Conservation (phyloP, 2,113 vertebrate genomes). For the Cynopterus brachyotis region DNA sequence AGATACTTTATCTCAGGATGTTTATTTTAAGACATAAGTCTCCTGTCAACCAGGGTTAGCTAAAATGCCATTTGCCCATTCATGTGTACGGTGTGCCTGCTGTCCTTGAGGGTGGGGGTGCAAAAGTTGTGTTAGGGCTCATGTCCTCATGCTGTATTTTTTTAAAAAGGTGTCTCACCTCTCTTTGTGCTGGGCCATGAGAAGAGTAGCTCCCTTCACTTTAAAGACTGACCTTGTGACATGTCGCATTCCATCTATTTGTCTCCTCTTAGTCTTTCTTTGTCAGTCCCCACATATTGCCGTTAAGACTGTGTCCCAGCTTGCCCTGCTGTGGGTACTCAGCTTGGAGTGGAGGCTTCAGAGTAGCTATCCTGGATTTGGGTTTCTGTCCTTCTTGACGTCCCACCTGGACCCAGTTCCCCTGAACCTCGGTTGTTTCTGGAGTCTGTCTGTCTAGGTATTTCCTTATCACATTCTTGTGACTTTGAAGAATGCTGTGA, state of each 20-base stretch:
- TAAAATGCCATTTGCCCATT: not conserved
- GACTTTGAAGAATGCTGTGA: not conserved
- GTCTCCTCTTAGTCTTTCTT: not conserved
- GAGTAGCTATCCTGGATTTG: not conserved
- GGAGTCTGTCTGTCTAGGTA: not conserved
- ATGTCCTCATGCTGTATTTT: constrained; percentile 60
- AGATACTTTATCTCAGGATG: not conserved
- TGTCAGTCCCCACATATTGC: not conserved
- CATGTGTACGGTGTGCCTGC: too few relatives aligned
- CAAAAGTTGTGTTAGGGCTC: constrained; percentile 66
- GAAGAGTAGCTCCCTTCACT: constrained; percentile 67
- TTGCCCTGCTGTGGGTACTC: not conserved
- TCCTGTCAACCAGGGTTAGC: not conserved
- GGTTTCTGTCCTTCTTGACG: not conserved
- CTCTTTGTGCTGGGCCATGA: constrained; percentile 28
- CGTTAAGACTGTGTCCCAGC: not conserved
- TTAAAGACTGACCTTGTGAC: not conserved
- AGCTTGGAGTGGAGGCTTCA: not conserved
- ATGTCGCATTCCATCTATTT: not conserved
- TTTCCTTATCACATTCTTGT: not conserved
- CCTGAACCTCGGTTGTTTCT: not conserved
- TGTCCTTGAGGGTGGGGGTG: not conserved
- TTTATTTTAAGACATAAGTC: not conserved
- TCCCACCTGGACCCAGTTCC: not conserved
- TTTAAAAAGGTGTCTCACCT: constrained; percentile 38